Base-by-base conservation (phyloP, 2,888 invertebrate genomes). In the Gastrophysa polygoni region DNA sequence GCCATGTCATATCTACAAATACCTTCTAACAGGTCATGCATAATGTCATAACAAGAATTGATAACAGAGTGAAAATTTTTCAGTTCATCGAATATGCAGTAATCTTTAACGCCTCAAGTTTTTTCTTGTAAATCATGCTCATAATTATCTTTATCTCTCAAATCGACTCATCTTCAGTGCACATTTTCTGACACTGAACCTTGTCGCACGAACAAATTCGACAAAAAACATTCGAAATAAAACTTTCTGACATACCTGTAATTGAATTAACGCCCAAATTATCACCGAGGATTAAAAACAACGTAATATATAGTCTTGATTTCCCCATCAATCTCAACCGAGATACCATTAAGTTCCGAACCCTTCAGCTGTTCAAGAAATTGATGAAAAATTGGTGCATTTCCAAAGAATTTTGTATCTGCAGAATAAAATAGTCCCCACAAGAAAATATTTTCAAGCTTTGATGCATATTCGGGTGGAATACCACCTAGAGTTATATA, bases 21-120 rank as follows among this genome's bases (percentile, higher is more conserved):
- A 11, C 50, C 50, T 20, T 50, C 50, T n/a, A 50, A 50, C 24
- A 50, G 11, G 29, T 50, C 28, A 29, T 50, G 50, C 24, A 28
- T 28, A 8, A 50, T 24, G 16, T 50, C 50, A 28, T 11, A 24
- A 28, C 28, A 21, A 14, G 29, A 11, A 28, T 50, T 50, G 11
- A 2, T 24, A 24, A 29, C 29, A 11, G 29, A 17, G 24, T 50
- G 50, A 50, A 10, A 50, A 28, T 24, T 7, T 2, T 20, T 24
- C 21, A 50, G 14, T 14, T 50, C 28, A 28, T 50, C 28, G 10
- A 50, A 20, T 28, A 28, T 28, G 16, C 50, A 21, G 16, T 50
- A 28, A 28, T 50, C 50, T 24, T 50, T 50, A 10, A 50, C 29
- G 17, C 50, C 50, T 28, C 16, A 14, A 16, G 16, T 28, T 28